Conservation (phyloP, 2,888 invertebrate genomes). For the Miltochrista miniata region DNA sequence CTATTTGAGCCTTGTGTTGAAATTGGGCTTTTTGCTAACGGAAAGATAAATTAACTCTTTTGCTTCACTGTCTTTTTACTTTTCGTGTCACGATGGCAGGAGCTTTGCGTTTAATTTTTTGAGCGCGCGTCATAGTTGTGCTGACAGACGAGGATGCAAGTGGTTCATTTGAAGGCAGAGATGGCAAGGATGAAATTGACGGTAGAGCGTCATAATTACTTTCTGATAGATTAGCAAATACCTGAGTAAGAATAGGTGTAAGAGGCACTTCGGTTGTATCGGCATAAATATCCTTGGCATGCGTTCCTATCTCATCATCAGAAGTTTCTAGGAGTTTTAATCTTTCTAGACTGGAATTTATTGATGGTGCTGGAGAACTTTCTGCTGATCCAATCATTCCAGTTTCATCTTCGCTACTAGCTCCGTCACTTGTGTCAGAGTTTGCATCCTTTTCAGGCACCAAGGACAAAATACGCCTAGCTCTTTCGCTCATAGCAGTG, state of each 20-base stretch:
- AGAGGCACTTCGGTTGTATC: conserved; percentile 2
- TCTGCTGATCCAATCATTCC: conserved; percentile 16
- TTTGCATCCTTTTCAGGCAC: conserved; percentile 7
- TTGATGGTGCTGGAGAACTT: conserved; percentile 14
- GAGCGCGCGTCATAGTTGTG: no score
- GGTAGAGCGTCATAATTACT: no score
- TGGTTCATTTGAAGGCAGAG: no score
- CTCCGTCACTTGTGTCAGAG: conserved; percentile 12
- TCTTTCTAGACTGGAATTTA: conserved; percentile 13
- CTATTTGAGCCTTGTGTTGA: no score
- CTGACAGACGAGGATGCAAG: no score
- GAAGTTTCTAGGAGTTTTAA: neutral
- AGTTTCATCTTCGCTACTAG: conserved; percentile 14
- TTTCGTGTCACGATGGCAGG: no score
- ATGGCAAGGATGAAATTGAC: no score
- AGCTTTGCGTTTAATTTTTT: no score
- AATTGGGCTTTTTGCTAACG: no score
- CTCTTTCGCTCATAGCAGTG: conserved; percentile 14
- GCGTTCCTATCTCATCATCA: neutral
- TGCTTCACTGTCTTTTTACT: no score
- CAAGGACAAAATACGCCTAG: conserved; percentile 12
- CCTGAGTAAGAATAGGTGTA: neutral
- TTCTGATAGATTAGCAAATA: neutral
- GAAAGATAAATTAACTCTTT: no score
- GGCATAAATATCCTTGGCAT: neutral